Base-by-base conservation (phyloP, 2,888 invertebrate genomes). In the Phortica okadai region DNA sequence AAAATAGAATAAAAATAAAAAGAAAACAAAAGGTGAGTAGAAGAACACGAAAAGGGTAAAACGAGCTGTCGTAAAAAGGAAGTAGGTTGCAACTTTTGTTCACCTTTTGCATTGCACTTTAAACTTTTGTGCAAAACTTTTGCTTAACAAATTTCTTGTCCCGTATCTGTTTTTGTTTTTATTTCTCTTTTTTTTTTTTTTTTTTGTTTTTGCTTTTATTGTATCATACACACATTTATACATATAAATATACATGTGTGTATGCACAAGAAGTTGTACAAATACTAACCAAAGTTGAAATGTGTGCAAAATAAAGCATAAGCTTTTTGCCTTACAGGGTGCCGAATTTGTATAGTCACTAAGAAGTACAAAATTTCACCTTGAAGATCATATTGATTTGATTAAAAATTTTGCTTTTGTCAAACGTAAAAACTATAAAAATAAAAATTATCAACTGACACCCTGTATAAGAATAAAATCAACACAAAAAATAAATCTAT, bases 81-180 rank as follows among this genome's bases (percentile, higher is more conserved):
- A 74, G 14, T 59, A 64, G 74, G 74, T 25, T 54, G 74, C 50
- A 75, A 75, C 74, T 75, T 75, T 75, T 69, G 74, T 66, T 56
- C 74, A 75, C 74, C 74, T 75, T 69, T 69, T 67, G 69, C 45
- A 44, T 69, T 75, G 74, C 74, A 75, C 74, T 75, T 75, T 75
- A 69, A 75, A 75, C 74, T 75, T 75, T 69, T 75, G 42, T 59
- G 45, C 69, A 72, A 69, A 75, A 75, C 58, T 75, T 75, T 75
- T 75, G 45, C 45, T 74, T 56, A 67, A 67, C 74, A 33, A 56
- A 25, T 21, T 62, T 25, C 10, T 62, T 11, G 16, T 21, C 25
- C 11, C 11, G 54, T 54, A 54, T 10, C n/a, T 54, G 54, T 66
- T 42, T 66, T 66, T 66, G 25, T 66, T 16, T 42, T 69, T 69